Evolutionary conservation across 1,140 invertebrate genomes (phyloP), one percentile per base, ranked within the genome.

Genomic region (Drosophila asahinai): DNA sequence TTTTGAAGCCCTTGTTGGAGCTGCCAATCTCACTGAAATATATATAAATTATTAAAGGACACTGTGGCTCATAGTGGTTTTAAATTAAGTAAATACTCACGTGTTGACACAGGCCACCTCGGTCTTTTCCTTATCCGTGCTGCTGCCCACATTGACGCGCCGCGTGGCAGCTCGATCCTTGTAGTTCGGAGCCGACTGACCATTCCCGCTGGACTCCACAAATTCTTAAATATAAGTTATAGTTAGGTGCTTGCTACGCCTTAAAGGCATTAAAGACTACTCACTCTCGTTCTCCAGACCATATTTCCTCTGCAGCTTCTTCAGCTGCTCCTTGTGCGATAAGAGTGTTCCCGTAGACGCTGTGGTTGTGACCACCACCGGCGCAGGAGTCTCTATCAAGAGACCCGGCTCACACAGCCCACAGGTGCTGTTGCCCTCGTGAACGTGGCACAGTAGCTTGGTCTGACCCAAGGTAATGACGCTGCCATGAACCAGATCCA

Each of bases 391-490:
- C 33, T 91, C 94, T 78, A 94, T 94, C 14, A 97, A 83, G 30
- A 97, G 94, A 9, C 97, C 97, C 0, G 98, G 97, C 92, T 98
- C 98, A 94, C 98, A 99, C 68, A 96, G 94, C 0, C 96, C 96
- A 91, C 98, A 99, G 0, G 98, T 99, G 74, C 97, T 96, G 70
- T 94, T 94, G 0, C 97, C 97, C 30, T 94, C 94, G 92, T 99
- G 98, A 60, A 99, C 96, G 92, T 99, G 98, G 83, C 97, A 96
- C 3, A 98, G 87, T 0, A 99, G 86, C 75, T 95, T 96, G 0
- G 97, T 97, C 45, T 94, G 94, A 0, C 96, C 97, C 40, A 95
- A 58, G 74, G 96, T 94, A 45, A 97, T 79, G 9, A 94, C 94
- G 84, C 97, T 97, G 6, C 97, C 97, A 92, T 99, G 97, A 0